Evolutionary conservation across 2,797 vertebrate species (phyloP).

Genomic region (Falco cherrug): DNA sequence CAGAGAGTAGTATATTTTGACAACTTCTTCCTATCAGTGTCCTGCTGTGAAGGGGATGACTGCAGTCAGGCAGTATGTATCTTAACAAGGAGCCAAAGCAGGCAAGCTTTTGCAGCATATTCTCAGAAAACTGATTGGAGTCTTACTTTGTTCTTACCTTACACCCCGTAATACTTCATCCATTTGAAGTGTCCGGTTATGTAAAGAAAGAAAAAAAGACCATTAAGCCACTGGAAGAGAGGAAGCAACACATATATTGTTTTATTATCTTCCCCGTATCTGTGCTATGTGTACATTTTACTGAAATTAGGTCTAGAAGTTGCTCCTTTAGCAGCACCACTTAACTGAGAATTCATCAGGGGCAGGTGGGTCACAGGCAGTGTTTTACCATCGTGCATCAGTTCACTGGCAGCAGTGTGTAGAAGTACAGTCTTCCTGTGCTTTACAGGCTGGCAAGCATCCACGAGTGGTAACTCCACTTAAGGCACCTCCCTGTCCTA

Average conservation of each 20-base stretch:
- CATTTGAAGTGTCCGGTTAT: neutral
- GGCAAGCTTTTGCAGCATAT: neutral
- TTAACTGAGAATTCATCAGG: neutral
- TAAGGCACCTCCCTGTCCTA: neutral
- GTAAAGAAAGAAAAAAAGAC: neutral
- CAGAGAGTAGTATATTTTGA: neutral
- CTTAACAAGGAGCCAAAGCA: neutral
- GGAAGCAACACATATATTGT: neutral
- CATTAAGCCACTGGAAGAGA: neutral
- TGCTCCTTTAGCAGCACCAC: neutral
- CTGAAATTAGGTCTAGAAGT: neutral
- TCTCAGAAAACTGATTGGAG: neutral
- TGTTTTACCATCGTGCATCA: neutral
- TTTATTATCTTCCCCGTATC: neutral
- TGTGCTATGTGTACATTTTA: neutral
- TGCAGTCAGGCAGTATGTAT: neutral
- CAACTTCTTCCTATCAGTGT: neutral
- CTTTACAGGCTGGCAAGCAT: neutral
- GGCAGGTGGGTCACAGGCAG: neutral
- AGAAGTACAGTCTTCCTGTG: neutral
- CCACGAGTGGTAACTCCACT: neutral
- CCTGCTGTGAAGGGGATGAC: neutral
- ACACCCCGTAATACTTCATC: neutral
- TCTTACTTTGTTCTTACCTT: neutral
- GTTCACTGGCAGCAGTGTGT: neutral